A percentile compares a stretch with the other conserved stretches of the same genome.
These are phyloP conservation scores for Xestia xanthographa DNA, from an alignment of 2,888 invertebrate species.

Conservation along the genomic window DNA sequence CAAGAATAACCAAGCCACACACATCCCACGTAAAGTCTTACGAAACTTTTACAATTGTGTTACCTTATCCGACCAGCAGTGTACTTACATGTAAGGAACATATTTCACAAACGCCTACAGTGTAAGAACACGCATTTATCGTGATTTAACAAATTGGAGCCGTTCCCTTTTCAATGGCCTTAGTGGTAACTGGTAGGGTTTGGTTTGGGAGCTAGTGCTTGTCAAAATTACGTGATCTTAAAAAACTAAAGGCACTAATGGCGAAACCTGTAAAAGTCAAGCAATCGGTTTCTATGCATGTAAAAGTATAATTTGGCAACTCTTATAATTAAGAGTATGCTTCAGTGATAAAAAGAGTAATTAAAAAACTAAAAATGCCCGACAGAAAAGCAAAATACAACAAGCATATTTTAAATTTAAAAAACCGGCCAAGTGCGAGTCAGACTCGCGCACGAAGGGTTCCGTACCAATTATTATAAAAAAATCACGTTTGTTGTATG, in stretches of 20 bases:
- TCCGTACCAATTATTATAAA: too few species aligned
- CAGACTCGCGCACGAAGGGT: too few species aligned
- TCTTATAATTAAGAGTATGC: not conserved
- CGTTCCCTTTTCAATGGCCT: conserved; percentile 65
- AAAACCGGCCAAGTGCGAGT: too few species aligned
- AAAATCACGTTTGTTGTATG: too few species aligned
- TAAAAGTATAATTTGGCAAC: not conserved
- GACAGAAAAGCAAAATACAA: too few species aligned
- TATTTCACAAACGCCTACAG: conserved; percentile 58
- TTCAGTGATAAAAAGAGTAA: not conserved
- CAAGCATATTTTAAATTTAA: too few species aligned
- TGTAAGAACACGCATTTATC: conserved; percentile 53
- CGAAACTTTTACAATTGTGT: conserved; percentile 25
- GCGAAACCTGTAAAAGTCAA: not conserved
- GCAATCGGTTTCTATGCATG: not conserved
- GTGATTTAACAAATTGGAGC: conserved; percentile 64
- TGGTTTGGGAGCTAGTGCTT: conserved; percentile 29
- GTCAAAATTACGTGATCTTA: not conserved
- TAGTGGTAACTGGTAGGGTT: conserved; percentile 25
- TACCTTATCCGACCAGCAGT: conserved; percentile 20
- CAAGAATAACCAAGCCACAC: not conserved
- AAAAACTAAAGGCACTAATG: not conserved
- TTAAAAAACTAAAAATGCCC: too few species aligned
- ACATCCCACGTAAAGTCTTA: conserved; percentile 4
- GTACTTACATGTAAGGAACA: conserved; percentile 30